These are phyloP conservation scores for Hydrophis major DNA, from an alignment of 2,797 vertebrate species.

Conservation along the genomic window DNA sequence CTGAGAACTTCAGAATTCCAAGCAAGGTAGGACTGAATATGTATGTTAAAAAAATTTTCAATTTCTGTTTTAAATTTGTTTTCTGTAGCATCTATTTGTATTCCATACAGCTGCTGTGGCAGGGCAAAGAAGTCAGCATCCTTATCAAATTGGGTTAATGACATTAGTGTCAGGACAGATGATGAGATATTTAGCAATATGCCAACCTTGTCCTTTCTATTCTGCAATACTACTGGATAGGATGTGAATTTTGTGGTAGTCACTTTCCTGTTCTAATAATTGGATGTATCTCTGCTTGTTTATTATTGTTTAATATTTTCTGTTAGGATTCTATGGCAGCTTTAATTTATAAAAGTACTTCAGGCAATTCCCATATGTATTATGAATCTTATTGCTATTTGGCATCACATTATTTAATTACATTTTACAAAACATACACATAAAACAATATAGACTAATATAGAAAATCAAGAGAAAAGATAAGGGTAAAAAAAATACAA, in stretches of 20 bases:
- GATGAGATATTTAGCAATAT: not conserved
- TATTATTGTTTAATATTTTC: not conserved
- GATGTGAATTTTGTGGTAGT: not conserved
- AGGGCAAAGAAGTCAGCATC: not conserved
- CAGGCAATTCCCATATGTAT: not conserved
- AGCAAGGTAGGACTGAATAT: constrained; percentile 80
- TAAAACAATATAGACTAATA: not conserved
- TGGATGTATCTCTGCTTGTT: not conserved
- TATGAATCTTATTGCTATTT: not conserved
- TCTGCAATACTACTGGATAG: not conserved
- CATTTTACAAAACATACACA: not conserved
- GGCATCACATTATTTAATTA: not conserved
- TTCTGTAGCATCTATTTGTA: not conserved
- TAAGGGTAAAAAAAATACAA: not conserved
- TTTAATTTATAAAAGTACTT: not conserved
- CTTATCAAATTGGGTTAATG: not conserved
- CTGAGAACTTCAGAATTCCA: constrained; percentile 90
- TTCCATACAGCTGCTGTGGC: not conserved
- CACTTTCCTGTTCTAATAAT: not conserved
- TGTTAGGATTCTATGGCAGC: not conserved
- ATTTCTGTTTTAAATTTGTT: not conserved
- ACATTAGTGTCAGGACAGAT: not conserved
- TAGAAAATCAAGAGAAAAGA: not conserved
- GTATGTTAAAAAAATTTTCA: not conserved
- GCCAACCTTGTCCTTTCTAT: not conserved